Evolutionary conservation across 2,888 invertebrate genomes (phyloP).

Genomic region (Lasioglossum villosulum): DNA sequence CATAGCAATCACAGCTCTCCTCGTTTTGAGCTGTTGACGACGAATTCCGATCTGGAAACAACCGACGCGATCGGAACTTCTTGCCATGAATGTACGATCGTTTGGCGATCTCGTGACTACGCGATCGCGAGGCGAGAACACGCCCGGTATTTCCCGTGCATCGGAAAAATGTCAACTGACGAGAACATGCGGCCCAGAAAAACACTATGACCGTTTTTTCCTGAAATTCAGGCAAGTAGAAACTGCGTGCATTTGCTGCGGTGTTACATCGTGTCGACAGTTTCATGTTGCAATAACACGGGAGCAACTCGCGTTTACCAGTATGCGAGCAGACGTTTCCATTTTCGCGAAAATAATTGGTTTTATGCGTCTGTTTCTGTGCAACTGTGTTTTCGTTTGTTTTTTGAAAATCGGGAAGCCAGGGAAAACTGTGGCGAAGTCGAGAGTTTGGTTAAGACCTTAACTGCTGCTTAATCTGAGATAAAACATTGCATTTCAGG

Average conservation of each 20-base stretch:
- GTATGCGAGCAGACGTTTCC: background rate
- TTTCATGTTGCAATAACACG: slow-evolving; percentile 18
- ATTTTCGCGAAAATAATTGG: background rate
- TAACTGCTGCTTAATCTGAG: background rate
- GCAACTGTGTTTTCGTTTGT: background rate
- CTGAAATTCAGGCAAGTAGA: background rate
- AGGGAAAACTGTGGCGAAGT: background rate
- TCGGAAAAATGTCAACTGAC: background rate
- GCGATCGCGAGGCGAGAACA: background rate
- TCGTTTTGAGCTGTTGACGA: background rate
- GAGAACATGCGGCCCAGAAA: background rate
- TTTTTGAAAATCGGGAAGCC: background rate
- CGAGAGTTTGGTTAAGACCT: background rate
- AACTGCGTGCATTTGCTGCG: background rate
- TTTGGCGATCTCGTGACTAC: background rate
- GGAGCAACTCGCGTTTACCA: background rate
- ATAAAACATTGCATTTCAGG: background rate
- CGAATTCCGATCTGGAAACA: background rate
- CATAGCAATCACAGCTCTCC: background rate
- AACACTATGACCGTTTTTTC: background rate
- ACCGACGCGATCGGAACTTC: background rate
- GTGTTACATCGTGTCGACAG: background rate
- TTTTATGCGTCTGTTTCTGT: background rate
- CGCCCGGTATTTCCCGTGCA: background rate
- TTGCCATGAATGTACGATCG: background rate